These are phyloP conservation scores for Scaptomyza parva DNA, from an alignment of 2,888 invertebrate genomes.

Conservation along the genomic window DNA sequence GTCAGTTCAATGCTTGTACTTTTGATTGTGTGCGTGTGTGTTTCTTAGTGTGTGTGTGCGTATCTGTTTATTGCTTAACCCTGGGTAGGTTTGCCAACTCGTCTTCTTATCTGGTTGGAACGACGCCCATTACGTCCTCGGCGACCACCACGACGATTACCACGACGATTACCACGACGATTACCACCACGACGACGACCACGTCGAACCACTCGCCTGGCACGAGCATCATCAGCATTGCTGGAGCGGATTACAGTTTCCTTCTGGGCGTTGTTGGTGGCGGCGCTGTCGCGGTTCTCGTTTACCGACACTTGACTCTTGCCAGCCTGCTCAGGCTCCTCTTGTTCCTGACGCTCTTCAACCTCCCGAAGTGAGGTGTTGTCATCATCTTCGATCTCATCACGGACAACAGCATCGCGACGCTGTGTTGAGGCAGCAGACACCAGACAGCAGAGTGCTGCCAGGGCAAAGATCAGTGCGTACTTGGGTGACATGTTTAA, in stretches of 20 bases:
- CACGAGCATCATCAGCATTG: slow-evolving; percentile 60
- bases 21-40: slow-evolving; percentile 8
- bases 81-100: slow-evolving; percentile 45
- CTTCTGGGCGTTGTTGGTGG: slow-evolving; percentile 4
- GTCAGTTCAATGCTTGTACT: slow-evolving; percentile 26
- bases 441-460: slow-evolving; percentile 70
- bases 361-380: slow-evolving; percentile 7
- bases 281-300: slow-evolving; percentile 13
- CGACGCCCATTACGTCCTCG: slow-evolving; percentile 46
- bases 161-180: slow-evolving; percentile 35
- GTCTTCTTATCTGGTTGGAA: slow-evolving; percentile 40
- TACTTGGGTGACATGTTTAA: slow-evolving; percentile 58
- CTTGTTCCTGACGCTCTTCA: slow-evolving; percentile 11
- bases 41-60: slow-evolving; percentile 10
- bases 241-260: slow-evolving; percentile 35
- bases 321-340: slow-evolving; percentile 9
- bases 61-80: slow-evolving; percentile 41
- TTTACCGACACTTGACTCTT: slow-evolving; percentile 11
- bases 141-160: slow-evolving; percentile 36
- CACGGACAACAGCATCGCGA: slow-evolving; percentile 22
- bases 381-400: slow-evolving; percentile 10
- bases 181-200: slow-evolving; percentile 49
- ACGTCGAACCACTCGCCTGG: slow-evolving; percentile 56
- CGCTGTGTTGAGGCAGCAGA: slow-evolving; percentile 58
- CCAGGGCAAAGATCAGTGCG: slow-evolving; percentile 64